Conservation (phyloP, 2,888 invertebrate species). For the Cantharis rufa region DNA sequence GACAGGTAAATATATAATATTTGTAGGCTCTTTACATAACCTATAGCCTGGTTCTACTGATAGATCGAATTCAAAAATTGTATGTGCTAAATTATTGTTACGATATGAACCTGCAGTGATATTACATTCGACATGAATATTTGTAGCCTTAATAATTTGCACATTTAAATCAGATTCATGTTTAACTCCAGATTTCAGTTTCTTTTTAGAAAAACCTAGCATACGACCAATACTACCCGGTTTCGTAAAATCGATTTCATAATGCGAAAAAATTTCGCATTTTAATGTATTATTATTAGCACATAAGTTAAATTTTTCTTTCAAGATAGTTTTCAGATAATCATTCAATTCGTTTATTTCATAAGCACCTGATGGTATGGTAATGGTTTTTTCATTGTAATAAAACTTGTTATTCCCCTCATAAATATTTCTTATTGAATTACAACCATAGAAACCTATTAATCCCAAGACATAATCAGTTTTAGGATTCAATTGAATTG, state of each 20-base stretch:
- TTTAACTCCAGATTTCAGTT: conserved; percentile 21
- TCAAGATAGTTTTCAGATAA: background rate
- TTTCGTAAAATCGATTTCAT: conserved; percentile 25
- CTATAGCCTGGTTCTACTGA: too few relatives aligned
- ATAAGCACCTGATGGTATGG: conserved; percentile 43
- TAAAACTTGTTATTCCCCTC: background rate
- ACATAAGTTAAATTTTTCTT: conserved; percentile 9
- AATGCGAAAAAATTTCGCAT: conserved; percentile 30
- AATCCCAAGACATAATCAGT: background rate
- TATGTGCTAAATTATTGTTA: background rate
- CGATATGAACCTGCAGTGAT: background rate
- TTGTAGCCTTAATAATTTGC: conserved; percentile 33
- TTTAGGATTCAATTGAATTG: background rate
- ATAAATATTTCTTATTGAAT: background rate
- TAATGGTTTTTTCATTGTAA: conserved; percentile 23
- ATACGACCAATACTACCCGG: conserved; percentile 31
- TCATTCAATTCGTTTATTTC: conserved; percentile 42
- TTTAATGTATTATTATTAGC: conserved; percentile 43
- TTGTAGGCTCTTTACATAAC: too few relatives aligned
- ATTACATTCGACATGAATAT: background rate
- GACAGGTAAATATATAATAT: too few relatives aligned
- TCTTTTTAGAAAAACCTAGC: conserved; percentile 36
- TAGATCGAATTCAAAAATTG: background rate
- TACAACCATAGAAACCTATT: background rate
- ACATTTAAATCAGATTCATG: conserved; percentile 43